Conservation (phyloP, 2,888 invertebrate species). For the Sisyra nigra region DNA sequence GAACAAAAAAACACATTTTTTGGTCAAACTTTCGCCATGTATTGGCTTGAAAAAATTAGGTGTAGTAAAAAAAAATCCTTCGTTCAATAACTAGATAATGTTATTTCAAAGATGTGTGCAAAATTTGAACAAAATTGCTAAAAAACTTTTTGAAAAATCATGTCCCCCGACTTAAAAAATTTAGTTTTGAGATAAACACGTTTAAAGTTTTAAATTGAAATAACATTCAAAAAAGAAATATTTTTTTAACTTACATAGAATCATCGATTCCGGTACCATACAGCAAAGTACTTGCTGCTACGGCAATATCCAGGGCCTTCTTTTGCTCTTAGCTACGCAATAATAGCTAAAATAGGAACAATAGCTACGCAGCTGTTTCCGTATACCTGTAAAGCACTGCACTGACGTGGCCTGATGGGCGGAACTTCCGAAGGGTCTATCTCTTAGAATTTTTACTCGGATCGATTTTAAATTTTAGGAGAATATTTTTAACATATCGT, state of each 20-base stretch:
- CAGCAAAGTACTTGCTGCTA: too few relatives aligned
- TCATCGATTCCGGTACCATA: too few relatives aligned
- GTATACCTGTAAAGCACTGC: background rate
- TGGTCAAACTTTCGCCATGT: background rate
- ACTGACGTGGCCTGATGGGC: constrained; percentile 3
- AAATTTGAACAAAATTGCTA: background rate
- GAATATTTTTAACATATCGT: constrained; percentile 1
- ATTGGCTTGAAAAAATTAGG: constrained; percentile 2
- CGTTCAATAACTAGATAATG: constrained; percentile 3
- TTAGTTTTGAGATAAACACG: background rate
- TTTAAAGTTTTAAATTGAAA: background rate
- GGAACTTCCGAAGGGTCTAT: constrained; percentile 3
- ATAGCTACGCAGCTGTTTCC: background rate
- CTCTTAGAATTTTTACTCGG: constrained; percentile 5
- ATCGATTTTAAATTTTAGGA: background rate
- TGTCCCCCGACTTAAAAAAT: background rate
- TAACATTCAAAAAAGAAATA: too few relatives aligned
- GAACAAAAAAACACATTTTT: constrained; percentile 2
- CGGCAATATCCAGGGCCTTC: too few relatives aligned
- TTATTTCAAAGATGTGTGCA: background rate
- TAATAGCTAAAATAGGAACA: too few relatives aligned
- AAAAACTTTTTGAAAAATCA: constrained; percentile 1
- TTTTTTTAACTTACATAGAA: too few relatives aligned
- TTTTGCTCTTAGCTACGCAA: too few relatives aligned
- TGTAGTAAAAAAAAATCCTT: constrained; percentile 1